phyloP scores from a whole-genome alignment of 2,113 vertebrate species.

The Leiothrix lutea region DNA sequence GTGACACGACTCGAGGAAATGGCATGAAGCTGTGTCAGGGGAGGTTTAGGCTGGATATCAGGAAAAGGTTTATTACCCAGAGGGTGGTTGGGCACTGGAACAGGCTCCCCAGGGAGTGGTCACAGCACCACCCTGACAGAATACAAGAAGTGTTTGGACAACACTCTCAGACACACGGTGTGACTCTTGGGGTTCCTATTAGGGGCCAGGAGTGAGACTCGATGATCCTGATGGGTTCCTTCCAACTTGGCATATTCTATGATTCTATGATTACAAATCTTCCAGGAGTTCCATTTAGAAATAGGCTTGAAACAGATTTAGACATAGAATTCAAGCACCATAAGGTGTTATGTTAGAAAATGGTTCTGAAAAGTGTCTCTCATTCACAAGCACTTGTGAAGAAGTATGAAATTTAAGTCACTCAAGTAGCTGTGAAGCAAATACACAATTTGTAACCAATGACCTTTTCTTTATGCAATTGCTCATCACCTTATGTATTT shows the following conservation, averaged over 20 bases:
- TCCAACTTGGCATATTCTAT: background rate
- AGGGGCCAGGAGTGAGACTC: background rate
- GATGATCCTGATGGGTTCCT: background rate
- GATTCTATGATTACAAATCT: background rate
- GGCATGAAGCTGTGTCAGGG: background rate
- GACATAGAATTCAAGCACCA: background rate
- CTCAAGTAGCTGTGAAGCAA: background rate
- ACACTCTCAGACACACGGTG: rapidly evolving
- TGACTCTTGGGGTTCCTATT: background rate
- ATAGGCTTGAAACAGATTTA: background rate
- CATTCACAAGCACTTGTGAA: background rate
- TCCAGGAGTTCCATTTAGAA: background rate
- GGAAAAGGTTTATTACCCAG: background rate
- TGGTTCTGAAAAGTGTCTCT: background rate
- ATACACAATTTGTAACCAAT: background rate
- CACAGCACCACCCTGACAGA: background rate
- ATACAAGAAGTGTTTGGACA: background rate
- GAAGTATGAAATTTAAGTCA: background rate
- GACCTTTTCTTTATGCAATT: background rate
- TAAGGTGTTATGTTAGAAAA: background rate
- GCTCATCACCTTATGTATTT: background rate
- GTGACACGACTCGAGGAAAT: background rate
- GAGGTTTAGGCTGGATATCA: background rate
- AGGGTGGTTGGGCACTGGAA: background rate
- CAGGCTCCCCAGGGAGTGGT: background rate